A percentile compares a stretch with the other conserved stretches of the same genome.
These are phyloP conservation scores for Diachasmimorpha longicaudata DNA, from an alignment of 1,140 invertebrate genomes.

Conservation along the genomic window DNA sequence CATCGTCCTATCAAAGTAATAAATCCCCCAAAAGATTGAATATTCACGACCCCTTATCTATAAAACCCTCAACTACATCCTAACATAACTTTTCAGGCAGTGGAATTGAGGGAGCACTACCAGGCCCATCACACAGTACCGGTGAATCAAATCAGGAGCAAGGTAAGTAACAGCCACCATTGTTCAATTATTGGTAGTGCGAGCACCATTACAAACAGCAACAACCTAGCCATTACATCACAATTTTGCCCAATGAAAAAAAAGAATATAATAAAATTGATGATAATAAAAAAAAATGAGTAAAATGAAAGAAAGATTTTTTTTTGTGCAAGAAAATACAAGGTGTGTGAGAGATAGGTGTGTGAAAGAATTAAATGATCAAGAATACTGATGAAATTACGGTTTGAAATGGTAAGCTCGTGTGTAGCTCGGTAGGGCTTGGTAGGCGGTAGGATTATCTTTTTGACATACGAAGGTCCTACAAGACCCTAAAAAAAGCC, in stretches of 20 bases:
- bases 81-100: conserved; percentile 40
- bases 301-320: conserved; percentile 33
- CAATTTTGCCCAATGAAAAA: conserved; percentile 35
- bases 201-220: conserved; percentile 65
- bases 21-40: background rate
- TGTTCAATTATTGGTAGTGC: conserved; percentile 56
- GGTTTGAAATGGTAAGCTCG: conserved; percentile 65
- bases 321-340: conserved; percentile 3
- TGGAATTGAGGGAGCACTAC: conserved; percentile 57
- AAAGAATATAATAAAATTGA: too few species aligned
- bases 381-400: conserved; percentile 37
- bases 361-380: conserved; percentile 7
- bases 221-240: conserved; percentile 64
- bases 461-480: conserved; percentile 57
- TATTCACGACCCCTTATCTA: conserved; percentile 1
- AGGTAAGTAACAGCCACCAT: conserved; percentile 51
- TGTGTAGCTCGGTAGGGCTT: conserved; percentile 63
- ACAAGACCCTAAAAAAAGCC: conserved; percentile 32
- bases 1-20: conserved; percentile 57
- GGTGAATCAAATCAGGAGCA: conserved; percentile 59
- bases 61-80: background rate
- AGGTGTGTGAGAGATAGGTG: background rate
- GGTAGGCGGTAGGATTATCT: conserved; percentile 55
- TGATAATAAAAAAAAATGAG: conserved; percentile 52
- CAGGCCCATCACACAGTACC: conserved; percentile 57